A percentile compares a stretch with the other conserved stretches of the same genome.
phyloP scores from a whole-genome alignment of 2,113 vertebrate species.

The Dolichotis patagonum region DNA sequence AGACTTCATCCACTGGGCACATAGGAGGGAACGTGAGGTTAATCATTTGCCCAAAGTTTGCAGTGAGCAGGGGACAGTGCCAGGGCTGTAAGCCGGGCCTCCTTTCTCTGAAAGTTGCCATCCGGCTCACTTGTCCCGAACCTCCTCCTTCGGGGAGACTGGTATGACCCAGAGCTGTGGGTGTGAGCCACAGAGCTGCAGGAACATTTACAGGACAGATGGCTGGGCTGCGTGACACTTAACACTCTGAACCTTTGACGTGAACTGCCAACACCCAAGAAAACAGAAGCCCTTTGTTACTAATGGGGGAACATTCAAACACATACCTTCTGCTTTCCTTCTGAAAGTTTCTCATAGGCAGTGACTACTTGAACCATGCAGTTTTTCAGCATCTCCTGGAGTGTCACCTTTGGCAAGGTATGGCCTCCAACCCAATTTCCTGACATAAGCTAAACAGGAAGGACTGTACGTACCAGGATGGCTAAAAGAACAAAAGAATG shows the following conservation, averaged over 20 bases:
- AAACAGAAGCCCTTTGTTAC: neutral
- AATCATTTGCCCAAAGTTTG: neutral
- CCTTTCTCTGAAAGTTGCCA: neutral
- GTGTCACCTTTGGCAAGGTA: slow-evolving; percentile 91
- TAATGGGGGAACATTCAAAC: neutral
- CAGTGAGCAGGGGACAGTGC: neutral
- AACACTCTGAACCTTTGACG: neutral
- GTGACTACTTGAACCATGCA: slow-evolving; percentile 89
- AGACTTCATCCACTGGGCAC: neutral
- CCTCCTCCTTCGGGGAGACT: neutral
- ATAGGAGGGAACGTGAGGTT: neutral
- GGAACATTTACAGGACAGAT: accelerated
- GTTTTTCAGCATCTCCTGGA: slow-evolving; percentile 91
- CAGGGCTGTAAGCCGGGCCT: neutral
- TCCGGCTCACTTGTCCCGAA: neutral
- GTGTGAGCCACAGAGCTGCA: neutral
- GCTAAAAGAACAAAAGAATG: slow-evolving; percentile 82
- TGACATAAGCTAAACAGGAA: slow-evolving; percentile 96
- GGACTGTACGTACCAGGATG: slow-evolving; percentile 94
- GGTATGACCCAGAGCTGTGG: neutral
- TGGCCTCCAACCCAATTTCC: slow-evolving; percentile 95
- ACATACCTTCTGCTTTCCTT: slow-evolving; percentile 85
- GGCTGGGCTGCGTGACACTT: neutral
- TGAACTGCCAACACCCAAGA: neutral
- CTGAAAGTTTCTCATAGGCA: slow-evolving; percentile 89